A percentile compares a stretch with the other conserved stretches of the same genome.
Evolutionary conservation across 2,888 invertebrate genomes (phyloP).

Genomic region (Gandaritis pyraliata): DNA sequence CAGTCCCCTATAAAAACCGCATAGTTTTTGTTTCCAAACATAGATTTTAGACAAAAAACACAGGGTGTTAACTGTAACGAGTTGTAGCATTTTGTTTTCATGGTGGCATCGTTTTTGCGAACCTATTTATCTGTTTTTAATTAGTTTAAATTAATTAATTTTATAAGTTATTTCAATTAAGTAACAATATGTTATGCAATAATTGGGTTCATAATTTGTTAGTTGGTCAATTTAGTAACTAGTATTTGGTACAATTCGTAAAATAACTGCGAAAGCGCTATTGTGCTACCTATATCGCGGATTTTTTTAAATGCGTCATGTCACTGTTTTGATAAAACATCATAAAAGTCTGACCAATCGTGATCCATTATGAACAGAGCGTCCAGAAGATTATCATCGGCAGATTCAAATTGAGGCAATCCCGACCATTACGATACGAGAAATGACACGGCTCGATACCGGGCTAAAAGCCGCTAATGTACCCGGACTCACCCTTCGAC

Average conservation of each 20-base stretch:
- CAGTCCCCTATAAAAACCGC: slow-evolving; percentile 67
- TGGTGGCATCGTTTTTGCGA: slow-evolving; percentile 41
- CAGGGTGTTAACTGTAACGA: slow-evolving; percentile 70
- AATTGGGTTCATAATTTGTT: too few species aligned
- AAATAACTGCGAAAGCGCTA: too few species aligned
- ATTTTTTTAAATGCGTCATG: neutral
- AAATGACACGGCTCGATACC: slow-evolving; percentile 70
- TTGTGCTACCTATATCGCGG: neutral
- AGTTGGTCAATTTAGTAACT: too few species aligned
- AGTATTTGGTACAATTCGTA: too few species aligned
- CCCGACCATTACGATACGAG: slow-evolving; percentile 71
- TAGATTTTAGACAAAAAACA: slow-evolving; percentile 56
- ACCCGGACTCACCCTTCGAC: slow-evolving; percentile 54
- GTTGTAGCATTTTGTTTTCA: slow-evolving; percentile 55
- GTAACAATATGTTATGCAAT: too few species aligned
- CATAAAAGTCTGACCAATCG: slow-evolving; percentile 37
- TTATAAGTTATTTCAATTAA: too few species aligned
- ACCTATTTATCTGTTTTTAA: neutral
- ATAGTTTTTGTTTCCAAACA: slow-evolving; percentile 69
- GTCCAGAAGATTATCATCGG: slow-evolving; percentile 58
- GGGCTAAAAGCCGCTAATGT: slow-evolving; percentile 67
- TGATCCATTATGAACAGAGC: slow-evolving; percentile 62
- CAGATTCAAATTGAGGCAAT: slow-evolving; percentile 73
- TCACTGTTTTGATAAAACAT: slow-evolving; percentile 29
- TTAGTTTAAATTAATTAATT: too few species aligned